These are phyloP conservation scores for Oryzaephilus surinamensis DNA, from an alignment of 1,140 invertebrate species.

Conservation along the genomic window DNA sequence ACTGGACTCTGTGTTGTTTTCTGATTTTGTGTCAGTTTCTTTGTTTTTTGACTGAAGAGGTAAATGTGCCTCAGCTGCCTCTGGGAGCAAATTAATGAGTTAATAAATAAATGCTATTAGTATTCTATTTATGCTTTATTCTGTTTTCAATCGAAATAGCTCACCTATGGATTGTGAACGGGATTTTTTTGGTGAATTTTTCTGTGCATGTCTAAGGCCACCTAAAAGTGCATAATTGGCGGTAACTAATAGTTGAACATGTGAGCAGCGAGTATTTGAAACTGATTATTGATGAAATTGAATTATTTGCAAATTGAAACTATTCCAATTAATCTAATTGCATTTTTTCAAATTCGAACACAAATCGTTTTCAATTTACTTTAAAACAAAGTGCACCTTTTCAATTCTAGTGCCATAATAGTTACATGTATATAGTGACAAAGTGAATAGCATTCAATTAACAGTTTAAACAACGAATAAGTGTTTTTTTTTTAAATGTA, in stretches of 20 bases:
- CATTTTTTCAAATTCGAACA: background rate
- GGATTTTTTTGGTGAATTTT: conserved; percentile 14
- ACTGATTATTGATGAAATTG: no score
- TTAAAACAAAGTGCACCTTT: no score
- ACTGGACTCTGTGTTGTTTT: conserved; percentile 7
- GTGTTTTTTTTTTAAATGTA: background rate
- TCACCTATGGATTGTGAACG: conserved; percentile 17
- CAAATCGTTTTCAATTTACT: no score
- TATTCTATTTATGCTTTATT: background rate
- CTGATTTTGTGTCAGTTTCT: conserved; percentile 10
- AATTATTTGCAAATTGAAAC: no score
- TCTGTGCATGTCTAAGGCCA: conserved; percentile 17
- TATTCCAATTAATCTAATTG: background rate
- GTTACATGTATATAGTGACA: background rate
- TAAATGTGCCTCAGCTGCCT: conserved; percentile 25
- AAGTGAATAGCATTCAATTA: background rate
- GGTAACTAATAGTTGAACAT: no score
- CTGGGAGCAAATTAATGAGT: conserved; percentile 17
- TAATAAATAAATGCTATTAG: background rate
- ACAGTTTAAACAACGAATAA: background rate
- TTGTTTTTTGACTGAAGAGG: conserved; percentile 17
- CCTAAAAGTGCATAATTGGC: conserved; percentile 14
- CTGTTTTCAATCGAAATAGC: background rate
- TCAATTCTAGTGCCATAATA: background rate
- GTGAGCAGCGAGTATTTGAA: no score